Evolutionary conservation across 2,888 invertebrate genomes (phyloP).

Genomic region (Nemotelus pantherinus): DNA sequence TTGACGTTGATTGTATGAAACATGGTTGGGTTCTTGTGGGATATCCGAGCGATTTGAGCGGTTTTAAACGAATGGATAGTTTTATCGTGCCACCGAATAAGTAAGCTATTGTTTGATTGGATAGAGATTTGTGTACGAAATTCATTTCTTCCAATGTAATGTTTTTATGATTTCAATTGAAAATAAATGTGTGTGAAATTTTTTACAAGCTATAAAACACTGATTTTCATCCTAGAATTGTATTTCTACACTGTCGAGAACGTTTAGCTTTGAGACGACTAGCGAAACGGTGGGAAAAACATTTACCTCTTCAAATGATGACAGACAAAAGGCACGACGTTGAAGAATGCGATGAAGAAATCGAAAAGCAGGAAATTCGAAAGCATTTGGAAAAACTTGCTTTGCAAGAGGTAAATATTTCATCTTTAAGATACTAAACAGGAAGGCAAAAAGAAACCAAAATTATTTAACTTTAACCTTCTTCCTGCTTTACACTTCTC

Average conservation of each 20-base stretch:
- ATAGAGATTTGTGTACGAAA: background rate
- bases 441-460: background rate
- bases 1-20: conserved; percentile 65
- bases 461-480: background rate
- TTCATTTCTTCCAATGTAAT: background rate
- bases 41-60: conserved; percentile 67
- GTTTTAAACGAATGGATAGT: conserved; percentile 66
- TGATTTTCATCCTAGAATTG: conserved; percentile 51
- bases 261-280: conserved; percentile 56
- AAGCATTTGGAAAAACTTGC: background rate
- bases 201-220: too few relatives aligned
- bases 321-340: background rate
- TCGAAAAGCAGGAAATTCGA: background rate
- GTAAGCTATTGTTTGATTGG: conserved; percentile 54
- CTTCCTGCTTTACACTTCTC: too few relatives aligned
- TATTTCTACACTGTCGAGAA: conserved; percentile 59
- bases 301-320: background rate
- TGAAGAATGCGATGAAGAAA: background rate
- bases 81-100: conserved; percentile 70
- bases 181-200: too few relatives aligned
- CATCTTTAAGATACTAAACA: background rate
- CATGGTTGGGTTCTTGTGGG: conserved; percentile 72
- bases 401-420: background rate
- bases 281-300: conserved; percentile 50
- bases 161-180: background rate